Conservation (phyloP, 2,113 vertebrate genomes). For the human (Homo sapiens) region DNA sequence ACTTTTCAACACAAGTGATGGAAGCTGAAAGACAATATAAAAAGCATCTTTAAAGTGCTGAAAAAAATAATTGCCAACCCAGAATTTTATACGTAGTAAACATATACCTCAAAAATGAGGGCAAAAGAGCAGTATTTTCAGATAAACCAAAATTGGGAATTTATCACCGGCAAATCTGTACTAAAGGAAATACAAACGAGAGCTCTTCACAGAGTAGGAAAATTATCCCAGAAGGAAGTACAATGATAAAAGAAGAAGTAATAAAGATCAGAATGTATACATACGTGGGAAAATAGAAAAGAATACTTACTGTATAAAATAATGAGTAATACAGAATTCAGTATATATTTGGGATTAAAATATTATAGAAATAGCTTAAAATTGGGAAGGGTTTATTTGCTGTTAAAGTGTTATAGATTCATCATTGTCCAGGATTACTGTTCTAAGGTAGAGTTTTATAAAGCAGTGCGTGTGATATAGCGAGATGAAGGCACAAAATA, state of each 20-base stretch:
- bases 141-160: not conserved
- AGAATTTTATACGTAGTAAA: too few relatives aligned
- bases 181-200: not conserved
- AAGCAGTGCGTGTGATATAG: not conserved
- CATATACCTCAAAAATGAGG: not conserved
- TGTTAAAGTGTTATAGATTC: not conserved
- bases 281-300: not conserved
- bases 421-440: not conserved
- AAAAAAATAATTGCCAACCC: not conserved
- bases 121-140: not conserved
- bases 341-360: not conserved
- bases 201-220: not conserved
- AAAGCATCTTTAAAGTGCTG: not conserved
- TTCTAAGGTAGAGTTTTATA: not conserved
- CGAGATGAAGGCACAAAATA: not conserved
- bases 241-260: not conserved
- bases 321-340: not conserved
- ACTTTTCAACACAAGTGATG: not conserved
- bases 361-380: not conserved
- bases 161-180: not conserved
- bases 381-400: not conserved
- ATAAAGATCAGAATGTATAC: not conserved
- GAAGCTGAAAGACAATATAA: not conserved
- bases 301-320: not conserved
- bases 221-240: not conserved